Conservation (phyloP, 2,113 vertebrate genomes). For the Rostratula benghalensis region DNA sequence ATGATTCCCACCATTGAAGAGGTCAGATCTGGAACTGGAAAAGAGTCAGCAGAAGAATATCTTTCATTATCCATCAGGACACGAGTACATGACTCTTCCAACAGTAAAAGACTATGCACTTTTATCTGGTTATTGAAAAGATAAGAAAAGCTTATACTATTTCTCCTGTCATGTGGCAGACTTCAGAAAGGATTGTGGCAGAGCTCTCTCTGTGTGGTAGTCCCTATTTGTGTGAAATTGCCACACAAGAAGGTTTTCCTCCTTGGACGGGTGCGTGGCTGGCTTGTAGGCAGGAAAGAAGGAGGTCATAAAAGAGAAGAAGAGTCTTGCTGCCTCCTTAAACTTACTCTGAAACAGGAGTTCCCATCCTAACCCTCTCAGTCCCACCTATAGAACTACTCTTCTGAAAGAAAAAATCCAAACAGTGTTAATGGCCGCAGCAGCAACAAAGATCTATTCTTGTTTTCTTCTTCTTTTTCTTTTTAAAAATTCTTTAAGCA, state of each 20-base stretch:
- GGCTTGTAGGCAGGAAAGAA: background rate
- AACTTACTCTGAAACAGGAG: background rate
- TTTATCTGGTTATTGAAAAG: background rate
- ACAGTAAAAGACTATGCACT: rapidly evolving
- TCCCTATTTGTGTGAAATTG: background rate
- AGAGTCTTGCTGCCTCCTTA: background rate
- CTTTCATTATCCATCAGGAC: background rate
- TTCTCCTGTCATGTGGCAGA: background rate
- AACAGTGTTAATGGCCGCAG: background rate
- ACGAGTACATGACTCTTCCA: background rate
- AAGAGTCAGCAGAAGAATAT: background rate
- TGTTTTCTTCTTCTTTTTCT: too few species aligned
- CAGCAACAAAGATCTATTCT: background rate
- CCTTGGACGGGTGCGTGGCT: background rate
- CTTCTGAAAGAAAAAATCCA: background rate
- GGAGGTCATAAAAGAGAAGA: background rate
- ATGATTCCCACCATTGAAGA: background rate
- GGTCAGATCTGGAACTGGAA: background rate
- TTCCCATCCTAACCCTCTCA: background rate
- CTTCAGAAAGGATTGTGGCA: background rate
- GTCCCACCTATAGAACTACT: background rate
- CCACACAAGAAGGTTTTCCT: background rate
- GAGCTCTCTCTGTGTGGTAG: background rate
- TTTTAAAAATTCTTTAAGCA: background rate
- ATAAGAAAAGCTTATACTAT: too few species aligned